These are phyloP conservation scores for Pterostichus niger DNA, from an alignment of 2,888 invertebrate species.

Conservation along the genomic window DNA sequence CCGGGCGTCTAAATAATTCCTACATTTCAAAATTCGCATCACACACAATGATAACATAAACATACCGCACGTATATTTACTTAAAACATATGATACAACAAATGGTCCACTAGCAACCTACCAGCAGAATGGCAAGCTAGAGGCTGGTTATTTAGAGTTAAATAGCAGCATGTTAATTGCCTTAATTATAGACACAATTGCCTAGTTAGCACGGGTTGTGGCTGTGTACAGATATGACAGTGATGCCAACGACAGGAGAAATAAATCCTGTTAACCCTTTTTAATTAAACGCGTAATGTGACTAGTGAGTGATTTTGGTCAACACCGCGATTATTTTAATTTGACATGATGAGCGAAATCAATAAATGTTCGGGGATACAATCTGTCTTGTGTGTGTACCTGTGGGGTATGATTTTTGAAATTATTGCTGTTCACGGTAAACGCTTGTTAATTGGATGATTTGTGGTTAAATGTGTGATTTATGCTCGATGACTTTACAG, in stretches of 20 bases:
- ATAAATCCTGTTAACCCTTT: slow-evolving; percentile 1
- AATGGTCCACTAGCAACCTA: neutral
- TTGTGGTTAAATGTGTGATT: slow-evolving; percentile 1
- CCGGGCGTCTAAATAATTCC: neutral
- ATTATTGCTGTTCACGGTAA: neutral
- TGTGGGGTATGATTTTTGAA: neutral
- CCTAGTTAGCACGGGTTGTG: neutral
- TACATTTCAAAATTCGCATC: neutral
- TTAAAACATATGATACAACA: neutral
- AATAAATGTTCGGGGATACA: neutral
- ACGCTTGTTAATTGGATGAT: neutral
- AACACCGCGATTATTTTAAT: neutral
- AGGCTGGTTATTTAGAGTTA: neutral
- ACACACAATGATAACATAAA: neutral
- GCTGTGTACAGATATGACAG: neutral
- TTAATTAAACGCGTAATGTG: slow-evolving; percentile 26
- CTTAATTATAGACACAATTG: slow-evolving; percentile 29
- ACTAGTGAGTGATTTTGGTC: slow-evolving; percentile 21
- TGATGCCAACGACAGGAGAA: neutral
- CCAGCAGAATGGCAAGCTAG: too few relatives aligned
- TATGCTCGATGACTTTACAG: neutral
- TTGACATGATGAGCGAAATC: slow-evolving; percentile 15
- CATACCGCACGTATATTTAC: neutral
- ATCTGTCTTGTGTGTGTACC: neutral
- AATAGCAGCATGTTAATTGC: slow-evolving; percentile 15